phyloP scores from a whole-genome alignment of 1,140 invertebrate species.

The Chlorops oryzae region DNA sequence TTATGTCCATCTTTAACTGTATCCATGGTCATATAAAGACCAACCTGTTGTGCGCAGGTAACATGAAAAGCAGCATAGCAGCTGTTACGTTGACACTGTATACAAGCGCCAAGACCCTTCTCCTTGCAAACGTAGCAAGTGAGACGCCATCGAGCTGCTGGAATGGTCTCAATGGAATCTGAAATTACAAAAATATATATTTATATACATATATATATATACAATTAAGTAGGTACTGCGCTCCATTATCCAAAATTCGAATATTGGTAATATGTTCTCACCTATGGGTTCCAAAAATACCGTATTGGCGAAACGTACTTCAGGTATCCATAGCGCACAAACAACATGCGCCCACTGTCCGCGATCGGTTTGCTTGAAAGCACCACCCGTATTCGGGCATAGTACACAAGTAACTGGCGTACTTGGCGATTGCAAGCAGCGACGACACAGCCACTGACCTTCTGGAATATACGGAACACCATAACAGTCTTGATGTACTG shows the following conservation, averaged over 20 bases:
- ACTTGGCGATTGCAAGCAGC: conserved; percentile 92
- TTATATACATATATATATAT: background rate
- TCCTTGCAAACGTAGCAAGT: conserved; percentile 96
- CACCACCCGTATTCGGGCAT: conserved; percentile 96
- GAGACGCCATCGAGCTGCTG: conserved; percentile 88
- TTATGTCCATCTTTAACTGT: conserved; percentile 71
- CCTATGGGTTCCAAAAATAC: conserved; percentile 93
- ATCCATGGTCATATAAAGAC: conserved; percentile 93
- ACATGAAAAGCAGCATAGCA: conserved; percentile 98
- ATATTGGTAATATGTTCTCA: conserved; percentile 31
- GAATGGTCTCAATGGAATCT: conserved; percentile 93
- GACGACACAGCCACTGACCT: conserved; percentile 94
- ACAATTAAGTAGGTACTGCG: background rate
- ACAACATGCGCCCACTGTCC: conserved; percentile 97
- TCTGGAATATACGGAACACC: conserved; percentile 97
- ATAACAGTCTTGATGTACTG: conserved; percentile 99
- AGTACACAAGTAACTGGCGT: conserved; percentile 92
- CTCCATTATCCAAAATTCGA: background rate
- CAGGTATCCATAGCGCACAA: conserved; percentile 97
- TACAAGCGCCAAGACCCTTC: conserved; percentile 88
- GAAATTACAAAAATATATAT: conserved; percentile 4
- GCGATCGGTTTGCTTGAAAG: conserved; percentile 97
- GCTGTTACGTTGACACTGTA: conserved; percentile 94
- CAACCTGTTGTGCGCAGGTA: conserved; percentile 95
- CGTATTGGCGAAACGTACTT: conserved; percentile 95